Evolutionary conservation across 2,888 invertebrate genomes (phyloP), one percentile per base, ranked within the genome.

Genomic region (Caprella mutica): DNA sequence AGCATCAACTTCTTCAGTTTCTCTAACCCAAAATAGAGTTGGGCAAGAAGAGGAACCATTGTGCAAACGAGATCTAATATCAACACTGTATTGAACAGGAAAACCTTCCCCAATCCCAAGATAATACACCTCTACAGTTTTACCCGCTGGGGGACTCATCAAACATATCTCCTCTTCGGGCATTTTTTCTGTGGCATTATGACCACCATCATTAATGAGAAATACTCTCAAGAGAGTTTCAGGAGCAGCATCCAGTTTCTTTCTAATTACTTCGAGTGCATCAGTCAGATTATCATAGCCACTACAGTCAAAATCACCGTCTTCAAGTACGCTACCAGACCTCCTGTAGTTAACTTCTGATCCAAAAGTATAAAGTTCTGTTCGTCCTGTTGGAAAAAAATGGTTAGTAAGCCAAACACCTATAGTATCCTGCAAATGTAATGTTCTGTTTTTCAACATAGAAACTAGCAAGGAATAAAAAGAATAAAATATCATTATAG

Each of bases 71-170:
- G 58, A 58, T 14, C 58, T 53, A 38, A 58, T 48, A 5, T 23
- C 33, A n/a, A 58, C 24, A 17, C 58, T 58, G 40, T 55, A 52
- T n/a, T 54, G 24, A 4, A 58, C 54, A 14, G 54, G 58, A 21
- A 58, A 58, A 19, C 23, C n/a, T 27, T 24, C 5, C n/a, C 58
- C 58, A n/a, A 39, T 26, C 12, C 58, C 58, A 17, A 54, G 21
- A 12, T 54, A 26, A 40, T 19, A 58, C 12, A 58, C 50, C 21
- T 54, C 40, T 21, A 43, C 43, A 6, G 52, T 14, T 19, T 59
- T 59, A n/a, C 54, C 52, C 4, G 2, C 2, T 21, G 59, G 55
- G 14, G 9, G 29, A 24, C n/a, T 3, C 30, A 59, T 30, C 23
- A 21, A 24, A 3, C 27, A 27, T 8, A 59, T 51, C 6, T 52